Percentiles rank a stretch among this genome's conserved stretches.
phyloP scores from a whole-genome alignment of 2,888 invertebrate species.

The Drosophila greeni region DNA sequence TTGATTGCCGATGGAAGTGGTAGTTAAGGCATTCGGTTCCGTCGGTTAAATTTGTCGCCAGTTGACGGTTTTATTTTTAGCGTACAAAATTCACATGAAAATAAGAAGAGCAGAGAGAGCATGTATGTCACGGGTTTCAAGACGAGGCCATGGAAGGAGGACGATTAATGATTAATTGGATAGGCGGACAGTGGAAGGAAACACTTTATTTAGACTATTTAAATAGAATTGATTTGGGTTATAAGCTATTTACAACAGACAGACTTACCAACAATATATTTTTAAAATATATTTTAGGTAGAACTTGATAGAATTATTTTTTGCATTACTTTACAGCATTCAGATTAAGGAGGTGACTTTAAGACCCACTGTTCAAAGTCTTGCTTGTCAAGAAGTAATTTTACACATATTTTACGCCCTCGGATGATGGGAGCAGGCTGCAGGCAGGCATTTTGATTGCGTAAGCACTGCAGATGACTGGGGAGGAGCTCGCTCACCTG shows the following conservation, averaged over 20 bases:
- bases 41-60: constrained; percentile 30
- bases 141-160: background rate
- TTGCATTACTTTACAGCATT: background rate
- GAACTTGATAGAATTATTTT: background rate
- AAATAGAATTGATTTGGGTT: background rate
- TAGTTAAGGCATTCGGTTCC: constrained; percentile 28
- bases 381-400: constrained; percentile 49
- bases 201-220: fast-evolving
- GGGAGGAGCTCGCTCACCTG: constrained; percentile 53
- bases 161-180: constrained; percentile 23
- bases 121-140: constrained; percentile 12
- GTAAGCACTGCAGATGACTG: constrained; percentile 62
- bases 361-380: constrained; percentile 9
- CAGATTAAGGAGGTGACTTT: background rate
- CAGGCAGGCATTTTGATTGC: constrained; percentile 56
- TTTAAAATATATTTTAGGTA: background rate
- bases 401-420: constrained; percentile 53
- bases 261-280: background rate
- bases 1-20: constrained; percentile 39
- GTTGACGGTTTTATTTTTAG: constrained; percentile 62
- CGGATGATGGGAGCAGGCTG: constrained; percentile 28
- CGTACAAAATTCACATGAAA: constrained; percentile 32
- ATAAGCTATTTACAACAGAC: background rate
- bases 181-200: background rate
- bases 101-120: constrained; percentile 10